Evolutionary conservation across 92 coral and sea anemone species (phyloP), one percentile per base, ranked within the genome.

Genomic region (Siderastrea siderea): DNA sequence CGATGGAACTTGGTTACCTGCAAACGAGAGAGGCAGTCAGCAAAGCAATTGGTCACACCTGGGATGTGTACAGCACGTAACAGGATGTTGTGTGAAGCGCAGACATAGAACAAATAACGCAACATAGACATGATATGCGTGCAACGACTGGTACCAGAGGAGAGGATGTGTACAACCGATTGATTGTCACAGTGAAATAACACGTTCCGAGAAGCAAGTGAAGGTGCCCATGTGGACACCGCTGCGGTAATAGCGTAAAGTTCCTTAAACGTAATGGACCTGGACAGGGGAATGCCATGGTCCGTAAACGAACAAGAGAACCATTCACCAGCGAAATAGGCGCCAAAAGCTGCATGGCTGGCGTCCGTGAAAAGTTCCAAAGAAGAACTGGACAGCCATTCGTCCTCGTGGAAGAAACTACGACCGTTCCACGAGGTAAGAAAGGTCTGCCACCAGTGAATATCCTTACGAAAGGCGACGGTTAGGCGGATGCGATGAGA

Each of bases 161-260:
- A n/a, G 0, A 92, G 64, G 4, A 92, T 92, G 38, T 26, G 38
- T 26, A 26, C 38, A 26, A 26, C 38, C 0, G 38, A 26, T 88
- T 26, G 38, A 26, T 88, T 92, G 68, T 92, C 88, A 78, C 92
- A 88, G 54, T 92, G 92, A 68, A 92, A 26, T 26, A 88, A 84
- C 13, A 70, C 79, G 3, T 26, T 26, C 38, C 38, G 38, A 26
- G 38, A 26, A 26, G 38, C 38, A 26, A 26, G 38, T 26, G 38
- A 26, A 26, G 38, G 38, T 26, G 38, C 38, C 38, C 38, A 26
- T 26, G 38, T 26, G 38, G 76, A 75, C 45, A 80, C 15, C 2
- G 95, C 92, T 48, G 71, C 51, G 26, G 71, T 66, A 53, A 91
- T 77, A 3, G 95, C 90, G 53, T 67, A 84, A 1, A 90, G 84